Evolutionary conservation across 2,113 vertebrate genomes (phyloP), one percentile per base, ranked within the genome.

Genomic region (Daboia siamensis): DNA sequence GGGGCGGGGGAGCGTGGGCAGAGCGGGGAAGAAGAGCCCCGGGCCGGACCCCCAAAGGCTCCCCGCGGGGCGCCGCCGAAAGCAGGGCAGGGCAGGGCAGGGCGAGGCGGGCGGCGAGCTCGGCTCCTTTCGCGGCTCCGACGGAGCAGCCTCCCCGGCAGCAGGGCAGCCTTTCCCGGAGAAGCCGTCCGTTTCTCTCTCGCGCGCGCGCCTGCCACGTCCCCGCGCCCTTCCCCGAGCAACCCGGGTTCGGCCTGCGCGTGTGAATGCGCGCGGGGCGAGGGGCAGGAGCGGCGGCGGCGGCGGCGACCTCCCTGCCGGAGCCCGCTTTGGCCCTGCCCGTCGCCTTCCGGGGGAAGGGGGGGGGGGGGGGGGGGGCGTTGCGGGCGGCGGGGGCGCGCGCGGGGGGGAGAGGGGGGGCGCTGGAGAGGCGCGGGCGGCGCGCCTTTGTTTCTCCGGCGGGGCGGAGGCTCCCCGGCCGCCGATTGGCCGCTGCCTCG

Each of bases 391-490:
- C 55, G 52, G 54, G 21, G 15, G 51, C 48, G 48, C 54, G 39
- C 24, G 52, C 55, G 87, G 52, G 54, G 9, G 87, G 12, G 59
- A 0, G 1, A 39, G 20, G 44, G 20, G 44, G 24, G 15, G 54
- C 51, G 6, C 46, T 29, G 89, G 29, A 17, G 51, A 52, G 33
- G 55, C 23, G 39, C 9, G 23, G 23, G 84, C 15, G 89, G 69
- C 48, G n/a, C 88, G 55, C 88, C 9, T 87, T 80, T 88, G 84
- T 88, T 91, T 91, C 80, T n/a, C 87, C 88, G 61, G 90, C 80
- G 56, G 56, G 89, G 88, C 46, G 84, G 91, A 52, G 91, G n/a
- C 91, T 88, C 33, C 86, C 57, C 52, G 1, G 46, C 85, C 91
- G 85, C 21, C 86, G 91, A 90, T 87, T 90, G 56, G 56, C 74